Percentiles rank a stretch among this genome's conserved stretches.
Conservation (phyloP, 2,888 invertebrate genomes). For the Rambutsinella grinnellia region DNA sequence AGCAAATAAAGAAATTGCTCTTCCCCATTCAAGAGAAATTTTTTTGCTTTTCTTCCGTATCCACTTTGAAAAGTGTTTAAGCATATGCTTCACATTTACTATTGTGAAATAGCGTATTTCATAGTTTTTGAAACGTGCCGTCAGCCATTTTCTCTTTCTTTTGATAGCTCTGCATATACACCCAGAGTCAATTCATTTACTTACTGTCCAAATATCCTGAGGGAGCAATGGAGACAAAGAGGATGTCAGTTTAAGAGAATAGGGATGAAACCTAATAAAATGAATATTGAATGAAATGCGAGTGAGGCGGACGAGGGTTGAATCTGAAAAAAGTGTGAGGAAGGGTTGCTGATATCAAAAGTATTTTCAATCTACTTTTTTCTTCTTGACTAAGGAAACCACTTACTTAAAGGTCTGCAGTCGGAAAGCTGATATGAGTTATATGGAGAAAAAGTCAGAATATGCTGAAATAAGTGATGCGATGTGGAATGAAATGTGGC, state of each 20-base stretch:
- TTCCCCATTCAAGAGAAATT: too few relatives aligned
- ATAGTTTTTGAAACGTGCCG: too few relatives aligned
- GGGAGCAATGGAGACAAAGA: constrained; percentile 50
- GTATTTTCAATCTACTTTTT: constrained; percentile 29
- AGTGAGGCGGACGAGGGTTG: constrained; percentile 45
- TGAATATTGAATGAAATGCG: constrained; percentile 50
- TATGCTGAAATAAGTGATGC: constrained; percentile 31
- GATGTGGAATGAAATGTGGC: constrained; percentile 39
- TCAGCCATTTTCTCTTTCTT: neutral
- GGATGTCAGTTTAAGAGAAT: constrained; percentile 45
- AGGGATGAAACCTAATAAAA: constrained; percentile 55
- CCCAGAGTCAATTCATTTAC: too few relatives aligned
- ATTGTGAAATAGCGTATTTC: too few relatives aligned
- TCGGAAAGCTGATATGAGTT: constrained; percentile 34
- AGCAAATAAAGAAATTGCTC: too few relatives aligned
- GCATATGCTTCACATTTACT: constrained; percentile 38
- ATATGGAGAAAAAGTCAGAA: too few relatives aligned
- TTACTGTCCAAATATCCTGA: constrained; percentile 47
- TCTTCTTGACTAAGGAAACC: constrained; percentile 1
- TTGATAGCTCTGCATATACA: too few relatives aligned
- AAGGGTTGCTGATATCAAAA: constrained; percentile 41
- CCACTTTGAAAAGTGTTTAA: constrained; percentile 39
- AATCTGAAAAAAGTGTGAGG: constrained; percentile 20
- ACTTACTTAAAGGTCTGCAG: neutral
- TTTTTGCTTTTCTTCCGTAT: constrained; percentile 35